Base-by-base conservation (phyloP, 2,888 invertebrate species). In the Drosophila infuscata region DNA sequence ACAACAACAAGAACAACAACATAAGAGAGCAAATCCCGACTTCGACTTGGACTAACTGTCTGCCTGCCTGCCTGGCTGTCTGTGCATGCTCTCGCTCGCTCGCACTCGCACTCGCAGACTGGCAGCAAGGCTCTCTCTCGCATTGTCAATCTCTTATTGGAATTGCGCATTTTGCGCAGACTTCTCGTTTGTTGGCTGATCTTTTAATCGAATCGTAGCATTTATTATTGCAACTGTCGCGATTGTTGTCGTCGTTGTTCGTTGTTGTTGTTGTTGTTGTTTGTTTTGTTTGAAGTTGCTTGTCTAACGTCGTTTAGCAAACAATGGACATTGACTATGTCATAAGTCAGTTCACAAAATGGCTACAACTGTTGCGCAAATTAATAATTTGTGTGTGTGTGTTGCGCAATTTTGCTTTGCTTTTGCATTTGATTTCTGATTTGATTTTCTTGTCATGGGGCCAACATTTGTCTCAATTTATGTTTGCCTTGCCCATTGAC, bases 161-260 rank as follows among this genome's bases (percentile, higher is more conserved):
- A 68, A 70, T 68, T 68, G 76, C 76, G 61, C 56, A 60, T 64
- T 48, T 46, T 53, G 33, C 54, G 64, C 76, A 56, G 56, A 56
- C 64, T 66, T 68, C 76, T 68, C 66, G 74, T 77, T 81, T 70
- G 61, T 52, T 84, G 56, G 85, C 88, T 88, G 88, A 88, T 90
- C 88, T 90, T 88, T 88, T 90, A 88, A 88, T 88, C 88, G 90
- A 90, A 88, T 88, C 83, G 88, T 82, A 83, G 87, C 90, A 90
- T 88, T 88, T 90, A 90, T 88, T 88, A 83, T 81, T 82, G 83
- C 79, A 79, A 82, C 82, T 82, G 78, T 71, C 64, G 74, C 80
- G 82, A 79, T 81, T 82, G 83, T 79, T 63, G 46, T 46, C 46
- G 17, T 46, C 46, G 46, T 41, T 15, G 68, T 58, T 61, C n/a